A percentile compares a stretch with the other conserved stretches of the same genome.
phyloP scores from a whole-genome alignment of 2,888 invertebrate genomes.

The Cheilosia urbana region DNA sequence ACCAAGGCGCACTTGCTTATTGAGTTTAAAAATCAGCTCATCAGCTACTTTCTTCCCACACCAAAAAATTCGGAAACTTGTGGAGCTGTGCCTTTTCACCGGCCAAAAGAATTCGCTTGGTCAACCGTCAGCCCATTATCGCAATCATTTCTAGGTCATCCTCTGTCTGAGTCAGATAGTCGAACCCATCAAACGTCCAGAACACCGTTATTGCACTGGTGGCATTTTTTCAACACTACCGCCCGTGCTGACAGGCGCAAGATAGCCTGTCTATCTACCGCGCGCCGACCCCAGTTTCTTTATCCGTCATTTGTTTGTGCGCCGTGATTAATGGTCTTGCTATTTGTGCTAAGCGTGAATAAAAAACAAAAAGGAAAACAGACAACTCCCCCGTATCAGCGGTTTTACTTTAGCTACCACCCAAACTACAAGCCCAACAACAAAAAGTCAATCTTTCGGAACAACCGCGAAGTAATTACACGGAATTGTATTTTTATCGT shows the following conservation, averaged over 20 bases:
- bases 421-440: conserved; percentile 58
- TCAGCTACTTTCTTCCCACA: neutral
- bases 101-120: conserved; percentile 41
- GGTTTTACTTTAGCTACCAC: conserved; percentile 54
- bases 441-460: conserved; percentile 68
- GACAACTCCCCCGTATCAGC: conserved; percentile 63
- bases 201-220: conserved; percentile 53
- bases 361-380: neutral
- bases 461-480: conserved; percentile 74
- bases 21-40: neutral
- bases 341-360: conserved; percentile 46
- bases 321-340: conserved; percentile 59
- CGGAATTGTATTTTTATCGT: conserved; percentile 73
- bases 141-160: conserved; percentile 44
- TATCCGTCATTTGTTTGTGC: neutral
- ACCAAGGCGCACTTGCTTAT: neutral
- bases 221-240: conserved; percentile 70
- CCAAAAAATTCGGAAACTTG: neutral
- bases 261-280: conserved; percentile 30
- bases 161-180: conserved; percentile 54
- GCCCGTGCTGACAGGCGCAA: conserved; percentile 48
- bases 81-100: neutral
- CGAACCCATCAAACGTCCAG: conserved; percentile 16
- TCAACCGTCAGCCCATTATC: conserved; percentile 30
- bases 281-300: conserved; percentile 44